Evolutionary conservation across 53 echinoderm and acorn worm species (phyloP), one percentile per base, ranked within the genome.

Genomic region (Luidia sarsii): DNA sequence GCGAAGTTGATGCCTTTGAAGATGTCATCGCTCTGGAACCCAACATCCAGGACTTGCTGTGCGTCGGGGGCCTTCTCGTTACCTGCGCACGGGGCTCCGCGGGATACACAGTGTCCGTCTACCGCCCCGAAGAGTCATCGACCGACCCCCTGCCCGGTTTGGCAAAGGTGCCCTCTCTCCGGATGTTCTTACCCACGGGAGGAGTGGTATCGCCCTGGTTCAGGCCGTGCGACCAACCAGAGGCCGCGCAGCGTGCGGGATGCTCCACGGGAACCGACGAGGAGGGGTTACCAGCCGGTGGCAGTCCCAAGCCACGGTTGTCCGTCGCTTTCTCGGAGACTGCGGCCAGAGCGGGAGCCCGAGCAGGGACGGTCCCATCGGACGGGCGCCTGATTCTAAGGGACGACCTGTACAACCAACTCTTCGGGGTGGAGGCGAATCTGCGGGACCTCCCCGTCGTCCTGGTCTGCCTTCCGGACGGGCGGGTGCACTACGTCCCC

Each of bases 351-450:
- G 31, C 28, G 29, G 46, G 59, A 13, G 19, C 32, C 15, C 30
- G 46, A 46, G 20, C 32, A 3, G 39, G 2, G 27, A 60, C 41
- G 29, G 55, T 37, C 23, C 37, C 48, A 16, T 38, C 54, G 15
- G 36, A 32, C 18, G 71, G 66, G 36, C 24, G 35, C 3, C 3
- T 83, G 33, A 41, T 61, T 31, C 5, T 89, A 7, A 79, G 79
- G 34, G 77, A 77, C 50, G 50, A 56, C 28, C 64, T 89, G 7
- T 89, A 67, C 23, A 83, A 68, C 60, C 19, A 50, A 16, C 75
- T 89, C 9, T 89, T 89, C 69, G 66, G 89, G 25, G 2, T 51
- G 35, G 79, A 83, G 20, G 4, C 25, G 39, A 83, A 82, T 38
- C 25, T 89, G 2, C 28, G 69, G 13, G 64, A 65, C 68, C 37